Percentiles rank a stretch among this genome's conserved stretches.
phyloP scores from a whole-genome alignment of 2,888 invertebrate species.

The Eilema griseolum region DNA sequence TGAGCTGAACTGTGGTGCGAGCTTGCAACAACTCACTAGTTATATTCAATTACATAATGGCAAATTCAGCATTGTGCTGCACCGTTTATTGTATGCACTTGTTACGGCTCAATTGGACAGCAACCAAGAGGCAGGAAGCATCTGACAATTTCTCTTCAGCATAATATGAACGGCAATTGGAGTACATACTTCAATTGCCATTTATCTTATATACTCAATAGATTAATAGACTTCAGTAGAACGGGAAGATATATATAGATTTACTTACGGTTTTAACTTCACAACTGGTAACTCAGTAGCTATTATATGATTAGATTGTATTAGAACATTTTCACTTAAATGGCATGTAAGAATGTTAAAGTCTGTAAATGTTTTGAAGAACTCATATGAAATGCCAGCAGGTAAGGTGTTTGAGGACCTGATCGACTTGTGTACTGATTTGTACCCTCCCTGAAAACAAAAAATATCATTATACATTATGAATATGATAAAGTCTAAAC shows the following conservation, averaged over 20 bases:
- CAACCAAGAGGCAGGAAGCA: neutral
- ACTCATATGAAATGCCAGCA: constrained; percentile 89
- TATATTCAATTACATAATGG: neutral
- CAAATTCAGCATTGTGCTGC: neutral
- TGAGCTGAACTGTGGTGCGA: neutral
- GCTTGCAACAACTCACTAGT: neutral
- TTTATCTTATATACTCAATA: neutral
- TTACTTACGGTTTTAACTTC: constrained; percentile 69
- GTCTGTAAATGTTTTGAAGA: constrained; percentile 92
- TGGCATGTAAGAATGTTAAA: constrained; percentile 89
- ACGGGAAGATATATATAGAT: neutral
- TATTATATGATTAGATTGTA: constrained; percentile 78
- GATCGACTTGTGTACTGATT: constrained; percentile 89
- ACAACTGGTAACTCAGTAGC: constrained; percentile 85
- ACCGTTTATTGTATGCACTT: neutral
- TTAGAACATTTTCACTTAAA: constrained; percentile 89
- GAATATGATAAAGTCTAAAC: neutral
- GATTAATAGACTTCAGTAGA: neutral
- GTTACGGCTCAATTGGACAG: neutral
- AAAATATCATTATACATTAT: neutral
- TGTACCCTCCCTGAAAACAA: constrained; percentile 88
- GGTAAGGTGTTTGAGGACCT: constrained; percentile 91
- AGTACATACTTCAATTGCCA: neutral
- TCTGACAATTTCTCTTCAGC: neutral
- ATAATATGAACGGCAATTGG: neutral